Base-by-base conservation (phyloP, 2,888 invertebrate genomes). In the Acanthoscelides obtectus region DNA sequence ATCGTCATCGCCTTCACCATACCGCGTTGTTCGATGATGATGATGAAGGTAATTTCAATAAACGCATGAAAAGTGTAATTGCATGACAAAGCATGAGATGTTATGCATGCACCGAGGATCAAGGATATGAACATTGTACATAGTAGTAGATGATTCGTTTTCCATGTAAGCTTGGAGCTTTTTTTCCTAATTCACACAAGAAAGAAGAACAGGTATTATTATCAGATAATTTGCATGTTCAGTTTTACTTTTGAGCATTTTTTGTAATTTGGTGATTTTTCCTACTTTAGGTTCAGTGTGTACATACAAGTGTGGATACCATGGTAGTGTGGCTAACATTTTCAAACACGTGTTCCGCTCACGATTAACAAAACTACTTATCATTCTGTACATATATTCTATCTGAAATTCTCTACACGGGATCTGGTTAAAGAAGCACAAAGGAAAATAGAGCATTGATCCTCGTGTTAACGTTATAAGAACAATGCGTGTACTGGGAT, bases 21-120 rank as follows among this genome's bases (percentile, higher is more conserved):
- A 79, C 83, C 22, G 81, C 83, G 2, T 77, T 83, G 64, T 84
- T 84, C 77, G 83, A 83, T 72, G 85, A 84, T 75, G 84, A 84
- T 67, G 74, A 71, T 45, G 73, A 45, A 45, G 45, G 45, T 45
- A 45, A 45, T 12, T 45, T 25, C 25, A 25, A 45, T 45, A 12
- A 45, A 45, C 17, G 45, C 45, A 45, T 45, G 45, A 12, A 1
- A 45, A 45, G 17, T 45, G 1, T 45, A 6, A 45, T 12, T 12
- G 45, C 45, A 45, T 45, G 45, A 45, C 5, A 45, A 45, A 45
- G 45, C 45, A 4, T 45, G 45, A 45, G 45, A 12, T 45, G 3
- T 45, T 45, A 45, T 45, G 45, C 45, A 6, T 45, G 45, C 17
- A n/a, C n/a, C n/a, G n/a, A n/a, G n/a, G n/a, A n/a, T n/a, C n/a